phyloP scores from a whole-genome alignment of 1,140 invertebrate species.

The Nasonia giraulti region DNA sequence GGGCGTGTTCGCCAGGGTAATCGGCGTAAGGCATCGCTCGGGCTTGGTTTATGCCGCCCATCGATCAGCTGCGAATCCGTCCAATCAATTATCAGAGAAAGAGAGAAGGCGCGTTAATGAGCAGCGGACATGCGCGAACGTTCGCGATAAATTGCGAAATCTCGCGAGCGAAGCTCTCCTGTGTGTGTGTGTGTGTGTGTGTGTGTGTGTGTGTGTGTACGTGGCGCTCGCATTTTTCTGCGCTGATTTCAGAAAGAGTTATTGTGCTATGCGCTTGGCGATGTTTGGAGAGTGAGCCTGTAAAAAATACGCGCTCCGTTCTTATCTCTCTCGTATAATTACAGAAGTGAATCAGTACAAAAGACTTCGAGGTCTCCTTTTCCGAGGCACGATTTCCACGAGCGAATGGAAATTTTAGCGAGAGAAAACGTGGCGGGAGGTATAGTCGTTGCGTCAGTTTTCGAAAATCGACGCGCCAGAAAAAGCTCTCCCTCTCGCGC shows the following conservation, averaged over 20 bases:
- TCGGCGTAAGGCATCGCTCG: slow-evolving; percentile 25
- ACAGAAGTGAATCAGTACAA: neutral
- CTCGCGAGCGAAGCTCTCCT: neutral
- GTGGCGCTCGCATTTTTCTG: neutral
- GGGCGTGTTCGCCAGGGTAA: slow-evolving; percentile 15
- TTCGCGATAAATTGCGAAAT: slow-evolving; percentile 9
- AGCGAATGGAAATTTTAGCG: no score
- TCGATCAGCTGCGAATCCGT: slow-evolving; percentile 26
- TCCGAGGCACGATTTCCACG: no score
- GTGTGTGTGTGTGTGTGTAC: neutral
- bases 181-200: neutral
- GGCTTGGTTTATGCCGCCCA: neutral
- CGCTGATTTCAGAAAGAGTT: neutral
- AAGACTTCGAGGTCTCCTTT: neutral
- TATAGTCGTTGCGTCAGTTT: no score
- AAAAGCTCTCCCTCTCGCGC: no score
- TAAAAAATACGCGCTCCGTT: neutral
- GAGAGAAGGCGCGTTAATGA: slow-evolving; percentile 2
- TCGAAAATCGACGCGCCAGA: no score
- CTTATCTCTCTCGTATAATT: neutral
- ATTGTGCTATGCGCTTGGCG: neutral
- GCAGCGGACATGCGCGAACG: neutral
- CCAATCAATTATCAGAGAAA: slow-evolving; percentile 28
- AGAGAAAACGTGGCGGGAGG: no score
- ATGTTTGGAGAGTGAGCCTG: neutral